phyloP scores from a whole-genome alignment of 1,140 invertebrate species.

The Zaprionus capensis region DNA sequence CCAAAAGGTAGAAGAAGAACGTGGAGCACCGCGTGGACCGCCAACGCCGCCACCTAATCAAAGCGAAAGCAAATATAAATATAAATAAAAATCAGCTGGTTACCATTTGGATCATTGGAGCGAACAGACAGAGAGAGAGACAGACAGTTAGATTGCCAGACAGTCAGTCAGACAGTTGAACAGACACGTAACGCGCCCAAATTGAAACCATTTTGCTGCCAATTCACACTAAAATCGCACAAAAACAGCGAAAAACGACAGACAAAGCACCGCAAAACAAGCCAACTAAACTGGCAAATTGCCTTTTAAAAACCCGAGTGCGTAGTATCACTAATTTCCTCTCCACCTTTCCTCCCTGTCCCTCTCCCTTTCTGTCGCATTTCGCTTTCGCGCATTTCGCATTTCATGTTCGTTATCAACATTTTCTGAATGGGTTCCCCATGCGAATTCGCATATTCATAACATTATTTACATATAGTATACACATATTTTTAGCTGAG shows the following conservation, averaged over 20 bases:
- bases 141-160: neutral
- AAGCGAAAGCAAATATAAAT: slow-evolving; percentile 40
- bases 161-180: neutral
- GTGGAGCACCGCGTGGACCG: neutral
- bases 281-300: slow-evolving; percentile 42
- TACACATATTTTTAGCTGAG: slow-evolving; percentile 35
- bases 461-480: slow-evolving; percentile 13
- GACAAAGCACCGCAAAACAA: slow-evolving; percentile 9
- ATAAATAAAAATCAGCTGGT: slow-evolving; percentile 68
- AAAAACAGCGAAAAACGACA: slow-evolving; percentile 34
- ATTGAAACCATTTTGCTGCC: slow-evolving; percentile 36
- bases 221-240: slow-evolving; percentile 37
- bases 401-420: slow-evolving; percentile 18
- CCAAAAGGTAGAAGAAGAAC: neutral
- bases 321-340: neutral
- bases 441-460: slow-evolving; percentile 15
- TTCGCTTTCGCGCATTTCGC: neutral
- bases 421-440: slow-evolving; percentile 31
- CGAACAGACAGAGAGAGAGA: neutral
- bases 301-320: slow-evolving; percentile 29
- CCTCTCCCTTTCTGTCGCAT: neutral
- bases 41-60: slow-evolving; percentile 34
- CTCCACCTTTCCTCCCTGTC: too few species aligned
- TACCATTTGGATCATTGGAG: neutral
- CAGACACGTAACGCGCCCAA: neutral